Conservation (phyloP, 2,888 invertebrate genomes). For the Halocaridina rubra region DNA sequence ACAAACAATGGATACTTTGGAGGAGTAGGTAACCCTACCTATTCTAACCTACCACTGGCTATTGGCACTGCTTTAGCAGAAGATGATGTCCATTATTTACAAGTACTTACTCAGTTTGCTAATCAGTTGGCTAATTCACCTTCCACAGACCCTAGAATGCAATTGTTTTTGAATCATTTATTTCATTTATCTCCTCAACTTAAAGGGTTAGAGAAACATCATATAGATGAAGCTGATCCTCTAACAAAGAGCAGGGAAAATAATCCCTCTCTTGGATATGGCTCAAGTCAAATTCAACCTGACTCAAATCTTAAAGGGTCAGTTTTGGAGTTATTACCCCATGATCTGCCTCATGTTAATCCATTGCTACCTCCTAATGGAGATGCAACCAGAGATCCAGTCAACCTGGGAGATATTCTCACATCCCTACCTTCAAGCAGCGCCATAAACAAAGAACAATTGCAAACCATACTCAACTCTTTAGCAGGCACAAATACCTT, state of each 20-base stretch:
- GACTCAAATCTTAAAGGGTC: neutral
- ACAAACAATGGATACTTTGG: neutral
- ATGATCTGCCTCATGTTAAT: constrained; percentile 14
- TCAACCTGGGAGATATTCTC: neutral
- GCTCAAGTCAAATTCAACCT: neutral
- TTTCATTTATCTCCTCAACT: neutral
- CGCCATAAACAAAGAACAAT: neutral
- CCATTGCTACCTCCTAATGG: neutral
- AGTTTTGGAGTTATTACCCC: constrained; percentile 23
- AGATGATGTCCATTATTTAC: constrained; percentile 6
- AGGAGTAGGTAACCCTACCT: constrained; percentile 19
- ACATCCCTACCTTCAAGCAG: neutral
- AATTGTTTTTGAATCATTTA: neutral
- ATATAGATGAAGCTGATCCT: too few species aligned
- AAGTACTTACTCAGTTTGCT: neutral
- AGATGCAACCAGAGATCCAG: neutral
- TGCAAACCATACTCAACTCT: neutral
- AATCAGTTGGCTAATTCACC: neutral
- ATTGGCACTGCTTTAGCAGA: constrained; percentile 19
- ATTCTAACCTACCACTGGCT: constrained; percentile 12
- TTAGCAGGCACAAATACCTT: constrained; percentile 40
- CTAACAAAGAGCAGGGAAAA: neutral
- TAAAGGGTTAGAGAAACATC: neutral
- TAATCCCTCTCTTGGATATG: neutral
- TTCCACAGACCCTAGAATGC: neutral